These are phyloP conservation scores for Archocentrus centrarchus DNA, from an alignment of 2,113 vertebrate genomes.

Conservation along the genomic window DNA sequence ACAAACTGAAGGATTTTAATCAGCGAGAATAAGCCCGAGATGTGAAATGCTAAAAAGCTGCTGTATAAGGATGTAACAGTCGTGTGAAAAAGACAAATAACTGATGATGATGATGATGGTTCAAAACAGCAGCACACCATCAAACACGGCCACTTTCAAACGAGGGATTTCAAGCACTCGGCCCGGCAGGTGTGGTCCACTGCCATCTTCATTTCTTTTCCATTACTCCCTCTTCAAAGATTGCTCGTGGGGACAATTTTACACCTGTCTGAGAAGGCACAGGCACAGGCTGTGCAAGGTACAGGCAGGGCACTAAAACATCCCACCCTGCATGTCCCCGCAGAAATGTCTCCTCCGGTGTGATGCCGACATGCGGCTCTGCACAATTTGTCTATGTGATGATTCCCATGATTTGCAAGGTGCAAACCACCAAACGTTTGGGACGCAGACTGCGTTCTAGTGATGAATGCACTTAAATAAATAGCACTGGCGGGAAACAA, in stretches of 20 bases:
- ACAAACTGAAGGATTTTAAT: conserved; percentile 5
- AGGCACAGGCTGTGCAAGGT: not conserved
- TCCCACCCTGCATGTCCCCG: conserved; percentile 9
- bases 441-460: not conserved
- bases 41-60: not conserved
- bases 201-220: conserved; percentile 30
- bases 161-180: conserved; percentile 23
- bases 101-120: not conserved
- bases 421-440: not conserved
- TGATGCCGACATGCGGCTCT: not conserved
- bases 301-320: conserved; percentile 30
- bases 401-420: not conserved
- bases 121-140: not conserved
- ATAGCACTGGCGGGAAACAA: not conserved
- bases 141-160: conserved; percentile 14
- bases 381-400: conserved; percentile 12
- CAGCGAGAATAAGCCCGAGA: not conserved
- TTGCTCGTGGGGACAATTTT: conserved; percentile 63
- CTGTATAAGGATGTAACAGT: not conserved
- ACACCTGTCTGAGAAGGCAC: conserved; percentile 57
- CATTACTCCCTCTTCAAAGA: conserved; percentile 46
- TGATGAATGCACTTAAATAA: not conserved
- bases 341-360: not conserved
- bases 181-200: conserved; percentile 25
- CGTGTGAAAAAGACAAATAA: not conserved